These are phyloP conservation scores for Argya squamiceps DNA, from an alignment of 2,797 vertebrate genomes.

Conservation along the genomic window DNA sequence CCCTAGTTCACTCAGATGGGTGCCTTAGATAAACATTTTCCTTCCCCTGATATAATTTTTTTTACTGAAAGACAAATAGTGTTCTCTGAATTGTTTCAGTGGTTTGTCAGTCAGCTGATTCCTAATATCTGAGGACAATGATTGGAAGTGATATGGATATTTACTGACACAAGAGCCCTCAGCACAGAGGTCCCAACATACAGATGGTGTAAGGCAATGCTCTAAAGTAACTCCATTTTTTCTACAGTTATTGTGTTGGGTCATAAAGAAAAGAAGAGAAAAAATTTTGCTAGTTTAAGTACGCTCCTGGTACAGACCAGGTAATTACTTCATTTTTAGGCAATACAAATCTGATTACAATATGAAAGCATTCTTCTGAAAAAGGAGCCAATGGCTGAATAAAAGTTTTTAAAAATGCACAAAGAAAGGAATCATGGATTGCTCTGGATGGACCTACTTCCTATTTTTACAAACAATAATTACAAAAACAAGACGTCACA, in stretches of 20 bases:
- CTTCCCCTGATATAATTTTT: background rate
- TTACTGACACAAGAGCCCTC: background rate
- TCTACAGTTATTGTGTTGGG: background rate
- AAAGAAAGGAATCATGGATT: background rate
- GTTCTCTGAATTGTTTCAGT: background rate
- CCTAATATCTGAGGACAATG: background rate
- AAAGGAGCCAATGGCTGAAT: background rate
- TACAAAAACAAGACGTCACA: background rate
- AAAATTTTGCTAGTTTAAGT: background rate
- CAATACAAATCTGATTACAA: background rate
- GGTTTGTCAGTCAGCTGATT: background rate
- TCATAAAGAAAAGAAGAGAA: background rate
- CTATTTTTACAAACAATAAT: no score
- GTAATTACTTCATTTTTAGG: background rate
- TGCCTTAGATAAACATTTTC: background rate
- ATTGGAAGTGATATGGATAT: background rate
- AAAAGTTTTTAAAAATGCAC: background rate
- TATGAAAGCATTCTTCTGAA: background rate
- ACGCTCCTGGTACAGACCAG: background rate
- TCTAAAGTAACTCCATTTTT: background rate
- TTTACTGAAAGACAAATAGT: background rate
- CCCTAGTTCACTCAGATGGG: no score
- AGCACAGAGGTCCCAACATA: background rate
- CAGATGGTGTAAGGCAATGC: background rate
- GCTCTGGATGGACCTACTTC: background rate